Conservation (phyloP, 1,140 invertebrate species). For the Argopecten irradians region DNA sequence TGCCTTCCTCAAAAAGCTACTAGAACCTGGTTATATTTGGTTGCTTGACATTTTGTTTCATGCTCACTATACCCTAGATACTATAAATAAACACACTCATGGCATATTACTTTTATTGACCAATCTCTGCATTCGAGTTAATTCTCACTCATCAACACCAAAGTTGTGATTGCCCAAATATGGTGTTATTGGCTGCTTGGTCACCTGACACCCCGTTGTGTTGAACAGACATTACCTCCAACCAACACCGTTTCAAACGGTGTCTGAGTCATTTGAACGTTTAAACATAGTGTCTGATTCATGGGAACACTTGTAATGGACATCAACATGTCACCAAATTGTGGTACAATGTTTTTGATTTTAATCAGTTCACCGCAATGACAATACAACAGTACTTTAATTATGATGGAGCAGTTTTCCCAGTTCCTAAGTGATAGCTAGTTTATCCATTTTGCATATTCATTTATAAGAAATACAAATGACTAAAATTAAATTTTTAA, state of each 20-base stretch:
- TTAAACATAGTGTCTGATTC: background rate
- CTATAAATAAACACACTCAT: background rate
- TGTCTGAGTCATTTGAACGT: background rate
- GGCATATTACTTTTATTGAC: conserved; percentile 15
- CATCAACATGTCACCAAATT: background rate
- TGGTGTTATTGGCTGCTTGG: background rate
- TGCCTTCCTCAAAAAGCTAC: conserved; percentile 74
- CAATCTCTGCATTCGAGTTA: background rate
- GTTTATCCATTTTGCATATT: no score
- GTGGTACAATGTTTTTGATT: background rate
- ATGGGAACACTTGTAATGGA: background rate
- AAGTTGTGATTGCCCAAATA: background rate
- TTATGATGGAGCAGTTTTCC: no score
- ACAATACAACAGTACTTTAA: no score
- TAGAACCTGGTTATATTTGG: conserved; percentile 60
- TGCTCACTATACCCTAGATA: background rate
- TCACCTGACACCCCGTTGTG: background rate
- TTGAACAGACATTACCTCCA: background rate
- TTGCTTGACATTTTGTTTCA: conserved; percentile 18
- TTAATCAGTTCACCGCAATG: no score
- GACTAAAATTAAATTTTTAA: no score
- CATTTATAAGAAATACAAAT: no score
- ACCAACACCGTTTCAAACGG: background rate
- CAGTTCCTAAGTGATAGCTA: no score
- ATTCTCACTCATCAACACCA: background rate